Evolutionary conservation across 2,888 invertebrate species (phyloP), one percentile per base, ranked within the genome.

Genomic region (Nesidiocoris tenuis): DNA sequence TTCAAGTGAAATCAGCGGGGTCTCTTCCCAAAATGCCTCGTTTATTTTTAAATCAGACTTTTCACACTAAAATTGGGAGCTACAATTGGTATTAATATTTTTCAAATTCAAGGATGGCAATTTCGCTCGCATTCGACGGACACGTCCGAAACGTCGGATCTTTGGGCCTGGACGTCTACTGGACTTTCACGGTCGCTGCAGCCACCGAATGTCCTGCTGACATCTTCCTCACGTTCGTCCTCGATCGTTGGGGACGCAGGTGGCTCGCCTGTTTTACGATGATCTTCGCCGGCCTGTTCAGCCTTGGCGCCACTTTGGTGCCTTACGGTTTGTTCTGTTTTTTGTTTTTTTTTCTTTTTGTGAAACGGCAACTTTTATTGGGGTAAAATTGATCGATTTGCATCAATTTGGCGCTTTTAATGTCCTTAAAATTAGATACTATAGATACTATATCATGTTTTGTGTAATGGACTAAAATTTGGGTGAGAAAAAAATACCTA

Each of bases 141-240:
- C 95, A 95, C 82, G 94, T 94, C 17, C 86, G 95, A 81, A 95
- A 94, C 82, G 94, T 95, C 0, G 92, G 93, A 0, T 91, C 93
- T 9, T 84, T 95, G 59, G 93, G 93, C 0, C 84, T 93, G 80
- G 90, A 94, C 81, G 88, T 94, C n/a, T 94, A 94, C 83, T 82
- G 94, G 75, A 94, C 94, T 0, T 94, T 94, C 82, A 93, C 94
- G 0, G 88, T 94, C 1, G 94, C 94, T 0, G 90, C 90, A 0
- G 91, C 91, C 1, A 94, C 94, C 0, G 94, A 94, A 82, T 84
- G 94, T 66, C 94, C 94, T 0, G 94, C 94, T 1, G 94, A 94
- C 81, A 91, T 93, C 0, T 87, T 94, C 76, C 84, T 94, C 9
- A 93, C 94, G 0, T 84, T 90, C 1, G 90, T 91, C 0, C 83